Evolutionary conservation across 2,888 invertebrate species (phyloP), one percentile per base, ranked within the genome.

Genomic region (Eilema depressum): DNA sequence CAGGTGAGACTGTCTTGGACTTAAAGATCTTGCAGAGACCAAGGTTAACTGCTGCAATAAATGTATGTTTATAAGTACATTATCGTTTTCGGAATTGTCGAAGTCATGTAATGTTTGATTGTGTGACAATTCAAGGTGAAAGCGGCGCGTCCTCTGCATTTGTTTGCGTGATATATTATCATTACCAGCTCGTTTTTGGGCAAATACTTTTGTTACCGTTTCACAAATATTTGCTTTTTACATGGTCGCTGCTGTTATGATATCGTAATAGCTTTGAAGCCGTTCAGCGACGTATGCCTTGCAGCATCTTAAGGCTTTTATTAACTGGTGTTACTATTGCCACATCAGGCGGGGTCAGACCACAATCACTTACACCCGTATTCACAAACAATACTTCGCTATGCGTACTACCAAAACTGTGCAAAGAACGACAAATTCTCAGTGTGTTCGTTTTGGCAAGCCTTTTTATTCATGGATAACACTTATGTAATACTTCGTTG

Each of bases 111-210:
- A 47, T 47, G 20, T 47, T 47, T 47, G 41, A 17, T 17, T 41
- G 20, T 47, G n/a, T 30, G 65, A 56, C 56, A 57, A 59, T n/a
- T 37, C 26, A 60, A 60, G 65, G 69, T 65, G 69, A 69, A 65
- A 69, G 69, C 56, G 14, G 5, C 53, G 12, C 12, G 53, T 63
- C 62, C 62, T 62, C 53, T 62, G 47, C 47, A 17, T 25, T 33
- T 68, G 25, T 68, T 68, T 68, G 62, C 25, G 25, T 30, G 33
- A 37, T 62, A 62, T 33, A 68, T 68, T 68, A 68, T 68, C 53
- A 37, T 11, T 25, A 68, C 11, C 61, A 26, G 28, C 11, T 66
- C 41, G n/a, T 53, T 37, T 61, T 30, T 37, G 41, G 20, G 20
- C 28, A 60, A 67, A 67, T 26, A 67, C 41, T 60, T 26, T 17